phyloP scores from a whole-genome alignment of 1,140 invertebrate species.

The Ceratosolen fusciceps region DNA sequence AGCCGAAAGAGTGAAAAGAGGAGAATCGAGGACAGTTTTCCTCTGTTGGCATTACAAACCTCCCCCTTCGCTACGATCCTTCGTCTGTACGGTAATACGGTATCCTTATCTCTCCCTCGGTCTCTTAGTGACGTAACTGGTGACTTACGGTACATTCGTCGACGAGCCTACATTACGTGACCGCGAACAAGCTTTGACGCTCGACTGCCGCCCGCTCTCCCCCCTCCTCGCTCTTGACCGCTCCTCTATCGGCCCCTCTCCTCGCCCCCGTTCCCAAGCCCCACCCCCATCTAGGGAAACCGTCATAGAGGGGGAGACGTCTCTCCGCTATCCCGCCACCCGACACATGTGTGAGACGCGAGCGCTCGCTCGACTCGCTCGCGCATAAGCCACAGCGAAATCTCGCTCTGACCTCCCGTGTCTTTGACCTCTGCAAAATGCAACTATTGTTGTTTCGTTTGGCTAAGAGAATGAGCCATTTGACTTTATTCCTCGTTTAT shows the following conservation, averaged over 20 bases:
- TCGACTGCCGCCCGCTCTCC: constrained; percentile 1
- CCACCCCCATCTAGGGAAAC: background rate
- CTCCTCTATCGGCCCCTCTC: background rate
- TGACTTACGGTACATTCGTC: constrained; percentile 65
- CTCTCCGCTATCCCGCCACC: constrained; percentile 58
- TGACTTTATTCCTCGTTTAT: too few species aligned
- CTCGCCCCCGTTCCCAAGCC: background rate
- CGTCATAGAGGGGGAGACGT: constrained; percentile 43
- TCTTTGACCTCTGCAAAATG: constrained; percentile 34
- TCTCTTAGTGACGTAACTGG: constrained; percentile 60
- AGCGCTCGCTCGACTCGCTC: too few species aligned
- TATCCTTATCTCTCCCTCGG: constrained; percentile 11
- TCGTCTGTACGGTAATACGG: constrained; percentile 19
- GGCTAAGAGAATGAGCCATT: too few species aligned
- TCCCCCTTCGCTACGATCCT: background rate
- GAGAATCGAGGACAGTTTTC: background rate
- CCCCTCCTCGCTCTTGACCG: background rate
- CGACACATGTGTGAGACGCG: constrained; percentile 38
- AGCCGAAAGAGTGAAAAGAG: too few species aligned
- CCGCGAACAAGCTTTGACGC: constrained; percentile 51
- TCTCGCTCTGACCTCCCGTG: constrained; percentile 32
- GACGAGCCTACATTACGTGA: constrained; percentile 68
- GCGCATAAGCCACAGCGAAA: background rate
- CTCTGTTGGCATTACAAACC: constrained; percentile 24
- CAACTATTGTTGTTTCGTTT: background rate